phyloP scores from a whole-genome alignment of 64 coral and sea anemone genomes.

The Cladopsammia gracilis region DNA sequence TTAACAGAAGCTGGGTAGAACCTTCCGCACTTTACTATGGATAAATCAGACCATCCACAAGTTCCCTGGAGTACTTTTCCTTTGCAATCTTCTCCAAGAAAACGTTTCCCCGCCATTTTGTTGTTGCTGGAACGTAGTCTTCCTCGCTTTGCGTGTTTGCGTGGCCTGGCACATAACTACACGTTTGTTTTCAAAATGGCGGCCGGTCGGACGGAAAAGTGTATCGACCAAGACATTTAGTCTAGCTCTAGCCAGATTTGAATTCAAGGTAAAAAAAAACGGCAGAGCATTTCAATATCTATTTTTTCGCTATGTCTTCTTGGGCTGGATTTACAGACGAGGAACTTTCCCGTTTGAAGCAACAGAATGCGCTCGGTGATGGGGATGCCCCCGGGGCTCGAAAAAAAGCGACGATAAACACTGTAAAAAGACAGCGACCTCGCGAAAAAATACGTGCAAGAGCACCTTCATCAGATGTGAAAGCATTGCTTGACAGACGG shows the following conservation, averaged over 20 bases:
- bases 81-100: neutral
- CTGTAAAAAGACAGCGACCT: constrained; percentile 43
- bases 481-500: neutral
- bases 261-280: neutral
- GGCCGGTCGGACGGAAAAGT: neutral
- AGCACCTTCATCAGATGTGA: neutral
- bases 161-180: neutral
- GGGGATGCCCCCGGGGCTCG: constrained; percentile 1
- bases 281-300: neutral
- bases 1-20: constrained; percentile 73
- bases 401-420: constrained; percentile 46
- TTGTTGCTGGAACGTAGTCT: constrained; percentile 9
- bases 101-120: constrained; percentile 45
- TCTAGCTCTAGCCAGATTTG: neutral
- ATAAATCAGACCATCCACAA: constrained; percentile 71
- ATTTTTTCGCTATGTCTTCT: constrained; percentile 32
- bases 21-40: constrained; percentile 67
- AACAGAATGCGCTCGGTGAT: neutral
- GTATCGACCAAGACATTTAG: neutral
- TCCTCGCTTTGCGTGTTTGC: neutral
- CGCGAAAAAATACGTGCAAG: constrained; percentile 70
- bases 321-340: constrained; percentile 78
- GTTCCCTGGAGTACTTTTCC: constrained; percentile 70
- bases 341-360: constrained; percentile 47
- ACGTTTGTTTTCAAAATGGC: constrained; percentile 12